A percentile compares a stretch with the other conserved stretches of the same genome.
Evolutionary conservation across 1,140 invertebrate genomes (phyloP).

Genomic region (Penaeus japonicus): DNA sequence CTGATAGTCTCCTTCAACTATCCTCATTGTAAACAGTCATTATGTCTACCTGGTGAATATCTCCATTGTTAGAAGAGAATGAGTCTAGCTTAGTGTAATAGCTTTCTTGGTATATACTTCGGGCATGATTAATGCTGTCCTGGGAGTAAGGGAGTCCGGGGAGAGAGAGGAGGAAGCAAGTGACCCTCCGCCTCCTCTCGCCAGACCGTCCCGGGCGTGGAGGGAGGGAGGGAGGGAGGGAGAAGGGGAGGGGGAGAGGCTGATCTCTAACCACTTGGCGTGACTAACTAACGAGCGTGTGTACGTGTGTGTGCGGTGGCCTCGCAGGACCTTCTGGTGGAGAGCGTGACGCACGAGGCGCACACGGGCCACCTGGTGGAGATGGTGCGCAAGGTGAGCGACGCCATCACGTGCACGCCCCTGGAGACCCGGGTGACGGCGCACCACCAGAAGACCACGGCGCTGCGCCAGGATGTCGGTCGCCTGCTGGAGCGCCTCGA

Average conservation of each 20-base stretch:
- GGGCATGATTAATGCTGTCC: no score
- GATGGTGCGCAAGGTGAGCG: conserved; percentile 52
- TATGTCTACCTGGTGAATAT: no score
- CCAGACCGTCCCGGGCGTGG: neutral
- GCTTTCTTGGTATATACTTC: no score
- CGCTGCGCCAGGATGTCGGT: conserved; percentile 46
- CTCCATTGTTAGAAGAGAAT: no score
- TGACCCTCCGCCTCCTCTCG: no score
- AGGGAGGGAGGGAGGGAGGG: neutral
- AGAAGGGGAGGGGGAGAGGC: neutral
- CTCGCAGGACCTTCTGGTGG: conserved; percentile 57
- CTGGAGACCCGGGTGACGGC: conserved; percentile 46
- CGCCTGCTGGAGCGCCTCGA: conserved; percentile 53
- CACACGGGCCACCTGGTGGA: conserved; percentile 57
- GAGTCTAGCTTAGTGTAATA: no score
- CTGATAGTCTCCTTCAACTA: no score
- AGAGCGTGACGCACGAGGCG: conserved; percentile 57
- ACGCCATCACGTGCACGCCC: conserved; percentile 49
- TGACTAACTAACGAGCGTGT: conserved; percentile 37
- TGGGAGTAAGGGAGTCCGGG: no score
- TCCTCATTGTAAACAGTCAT: no score
- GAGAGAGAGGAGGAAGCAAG: no score
- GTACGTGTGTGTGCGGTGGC: conserved; percentile 26
- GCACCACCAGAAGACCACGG: conserved; percentile 48
- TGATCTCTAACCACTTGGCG: neutral